Evolutionary conservation across 1,140 invertebrate species (phyloP).

Genomic region (Gryllus bimaculatus): DNA sequence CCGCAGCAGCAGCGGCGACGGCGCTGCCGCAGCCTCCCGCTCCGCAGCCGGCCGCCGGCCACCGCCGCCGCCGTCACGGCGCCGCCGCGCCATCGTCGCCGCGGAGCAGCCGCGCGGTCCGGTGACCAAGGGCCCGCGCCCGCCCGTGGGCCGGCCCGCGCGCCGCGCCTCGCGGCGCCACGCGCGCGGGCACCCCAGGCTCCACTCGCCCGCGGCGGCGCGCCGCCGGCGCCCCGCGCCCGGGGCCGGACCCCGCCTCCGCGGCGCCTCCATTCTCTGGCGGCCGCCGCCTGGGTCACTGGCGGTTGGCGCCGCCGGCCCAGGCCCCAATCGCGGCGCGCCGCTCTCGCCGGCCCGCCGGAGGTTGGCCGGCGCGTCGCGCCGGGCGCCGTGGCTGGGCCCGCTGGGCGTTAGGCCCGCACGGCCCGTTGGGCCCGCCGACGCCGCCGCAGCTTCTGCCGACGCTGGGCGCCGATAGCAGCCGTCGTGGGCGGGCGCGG

Average conservation of each 20-base stretch:
- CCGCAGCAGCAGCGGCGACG: conserved; percentile 16
- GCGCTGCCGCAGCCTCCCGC: conserved; percentile 27
- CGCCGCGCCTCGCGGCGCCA: conserved; percentile 26
- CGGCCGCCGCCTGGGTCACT: too few species aligned
- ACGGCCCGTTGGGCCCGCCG: conserved; percentile 38
- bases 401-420: conserved; percentile 31
- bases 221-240: neutral
- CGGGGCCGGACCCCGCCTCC: too few species aligned
- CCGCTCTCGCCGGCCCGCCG: conserved; percentile 38
- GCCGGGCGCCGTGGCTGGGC: conserved; percentile 20
- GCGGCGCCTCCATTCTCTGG: too few species aligned
- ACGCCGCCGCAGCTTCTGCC: conserved; percentile 39
- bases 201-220: conserved; percentile 27
- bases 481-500: conserved; percentile 26
- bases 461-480: conserved; percentile 34
- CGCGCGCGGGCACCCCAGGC: conserved; percentile 40
- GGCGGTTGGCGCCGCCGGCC: conserved; percentile 18
- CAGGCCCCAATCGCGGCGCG: conserved; percentile 23
- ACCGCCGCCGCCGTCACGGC: neutral
- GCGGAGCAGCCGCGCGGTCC: conserved; percentile 35
- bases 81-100: neutral
- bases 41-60: conserved; percentile 26
- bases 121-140: conserved; percentile 63
- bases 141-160: conserved; percentile 47
- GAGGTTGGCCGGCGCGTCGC: neutral